These are phyloP conservation scores for Elysia chlorotica DNA, from an alignment of 1,140 invertebrate genomes.

Conservation along the genomic window DNA sequence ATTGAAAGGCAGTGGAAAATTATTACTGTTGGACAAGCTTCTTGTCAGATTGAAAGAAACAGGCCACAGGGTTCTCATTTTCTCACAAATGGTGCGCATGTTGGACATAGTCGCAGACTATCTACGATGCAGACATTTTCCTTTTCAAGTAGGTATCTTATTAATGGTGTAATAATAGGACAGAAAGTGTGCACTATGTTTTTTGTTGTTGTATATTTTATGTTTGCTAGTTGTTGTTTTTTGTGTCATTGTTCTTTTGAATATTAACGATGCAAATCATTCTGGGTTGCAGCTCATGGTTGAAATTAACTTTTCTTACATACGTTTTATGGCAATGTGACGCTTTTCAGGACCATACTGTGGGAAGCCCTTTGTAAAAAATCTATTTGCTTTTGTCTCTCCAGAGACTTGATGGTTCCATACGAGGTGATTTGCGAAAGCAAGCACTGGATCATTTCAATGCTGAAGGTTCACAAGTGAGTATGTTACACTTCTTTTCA, in stretches of 20 bases:
- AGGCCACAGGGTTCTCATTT: constrained; percentile 92
- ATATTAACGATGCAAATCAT: too few relatives aligned
- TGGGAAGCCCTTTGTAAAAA: too few relatives aligned
- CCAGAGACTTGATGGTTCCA: constrained; percentile 96
- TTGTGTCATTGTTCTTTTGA: too few relatives aligned
- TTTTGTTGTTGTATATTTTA: too few relatives aligned
- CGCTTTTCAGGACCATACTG: too few relatives aligned
- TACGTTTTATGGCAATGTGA: too few relatives aligned
- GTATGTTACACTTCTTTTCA: too few relatives aligned
- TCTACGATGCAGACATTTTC: constrained; percentile 51
- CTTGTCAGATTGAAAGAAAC: constrained; percentile 82
- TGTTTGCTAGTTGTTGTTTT: too few relatives aligned
- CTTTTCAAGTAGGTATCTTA: constrained; percentile 70
- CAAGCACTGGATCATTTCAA: constrained; percentile 96
- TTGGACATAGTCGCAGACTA: constrained; percentile 91
- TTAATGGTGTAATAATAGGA: too few relatives aligned
- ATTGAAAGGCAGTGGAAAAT: constrained; percentile 73
- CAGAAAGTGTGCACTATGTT: too few relatives aligned
- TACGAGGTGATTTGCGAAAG: constrained; percentile 95
- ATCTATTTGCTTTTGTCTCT: constrained; percentile 69
- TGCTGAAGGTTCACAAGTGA: constrained; percentile 79
- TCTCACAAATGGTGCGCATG: constrained; percentile 98
- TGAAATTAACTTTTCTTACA: too few relatives aligned
- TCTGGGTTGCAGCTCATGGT: too few relatives aligned
- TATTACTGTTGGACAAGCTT: constrained; percentile 85